Percentiles rank a stretch among this genome's conserved stretches.
phyloP scores from a whole-genome alignment of 1,140 invertebrate genomes.

The Trichoplusia ni region DNA sequence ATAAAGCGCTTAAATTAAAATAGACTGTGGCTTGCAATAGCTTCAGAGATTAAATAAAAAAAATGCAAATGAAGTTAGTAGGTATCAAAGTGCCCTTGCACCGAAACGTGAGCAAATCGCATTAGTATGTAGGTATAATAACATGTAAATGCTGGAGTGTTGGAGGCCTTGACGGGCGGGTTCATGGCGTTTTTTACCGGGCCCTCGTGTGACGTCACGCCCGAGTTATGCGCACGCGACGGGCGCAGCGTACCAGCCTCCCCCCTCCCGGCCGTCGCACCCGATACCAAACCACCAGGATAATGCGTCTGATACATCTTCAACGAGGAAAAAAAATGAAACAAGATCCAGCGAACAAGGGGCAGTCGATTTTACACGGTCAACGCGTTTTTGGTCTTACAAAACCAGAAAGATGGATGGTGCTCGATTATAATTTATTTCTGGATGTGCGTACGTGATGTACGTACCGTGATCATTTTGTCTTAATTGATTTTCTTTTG shows the following conservation, averaged over 20 bases:
- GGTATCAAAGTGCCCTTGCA: constrained; percentile 30
- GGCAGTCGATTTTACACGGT: constrained; percentile 65
- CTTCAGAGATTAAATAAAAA: no score
- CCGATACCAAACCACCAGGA: constrained; percentile 71
- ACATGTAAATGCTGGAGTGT: constrained; percentile 65
- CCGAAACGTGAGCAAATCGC: constrained; percentile 39
- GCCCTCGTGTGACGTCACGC: constrained; percentile 66
- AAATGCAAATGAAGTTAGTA: constrained; percentile 15
- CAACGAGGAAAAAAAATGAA: constrained; percentile 66
- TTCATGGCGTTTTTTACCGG: constrained; percentile 74
- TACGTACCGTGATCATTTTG: not conserved
- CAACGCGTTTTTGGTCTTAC: constrained; percentile 63
- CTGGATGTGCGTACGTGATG: constrained; percentile 15
- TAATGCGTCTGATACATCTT: constrained; percentile 71
- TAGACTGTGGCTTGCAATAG: no score
- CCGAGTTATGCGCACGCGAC: constrained; percentile 70
- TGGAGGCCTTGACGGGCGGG: constrained; percentile 69
- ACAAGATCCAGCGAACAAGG: constrained; percentile 60
- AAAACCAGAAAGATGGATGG: constrained; percentile 46
- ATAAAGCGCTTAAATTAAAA: no score
- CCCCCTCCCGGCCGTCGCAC: constrained; percentile 44
- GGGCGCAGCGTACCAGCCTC: constrained; percentile 32
- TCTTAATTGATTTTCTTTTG: constrained; percentile 8
- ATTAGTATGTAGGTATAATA: constrained; percentile 49
- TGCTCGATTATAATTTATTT: constrained; percentile 25